Conservation (phyloP, 1,140 invertebrate genomes). For the Zaprionus capensis region DNA sequence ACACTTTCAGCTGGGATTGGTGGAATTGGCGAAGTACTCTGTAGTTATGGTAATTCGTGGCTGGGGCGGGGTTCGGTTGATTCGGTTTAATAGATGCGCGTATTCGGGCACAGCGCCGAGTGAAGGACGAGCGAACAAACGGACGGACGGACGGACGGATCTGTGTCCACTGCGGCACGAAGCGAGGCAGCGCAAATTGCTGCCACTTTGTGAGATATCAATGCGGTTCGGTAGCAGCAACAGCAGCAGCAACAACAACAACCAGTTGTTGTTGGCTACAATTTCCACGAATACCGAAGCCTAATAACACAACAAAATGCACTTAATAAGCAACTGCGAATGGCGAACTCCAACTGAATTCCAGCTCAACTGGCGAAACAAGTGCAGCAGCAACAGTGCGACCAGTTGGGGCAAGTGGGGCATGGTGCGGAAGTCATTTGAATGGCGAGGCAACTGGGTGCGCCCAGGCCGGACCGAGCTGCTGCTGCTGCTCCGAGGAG, state of each 20-base stretch:
- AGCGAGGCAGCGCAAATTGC: constrained; percentile 54
- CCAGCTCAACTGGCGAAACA: constrained; percentile 42
- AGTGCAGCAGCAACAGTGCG: constrained; percentile 25
- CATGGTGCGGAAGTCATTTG: neutral
- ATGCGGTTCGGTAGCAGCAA: constrained; percentile 62
- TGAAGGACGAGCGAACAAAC: neutral
- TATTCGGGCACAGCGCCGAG: constrained; percentile 14
- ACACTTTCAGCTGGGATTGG: constrained; percentile 38
- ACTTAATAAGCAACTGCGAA: constrained; percentile 80
- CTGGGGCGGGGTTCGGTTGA: neutral
- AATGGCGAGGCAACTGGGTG: neutral
- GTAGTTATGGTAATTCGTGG: constrained; percentile 9
- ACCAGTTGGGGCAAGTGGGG: constrained; percentile 17
- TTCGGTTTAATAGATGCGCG: constrained; percentile 31
- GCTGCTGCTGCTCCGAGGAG: constrained; percentile 7
- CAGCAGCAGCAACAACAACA: constrained; percentile 27
- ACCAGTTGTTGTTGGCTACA: constrained; percentile 63
- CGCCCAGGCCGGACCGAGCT: neutral
- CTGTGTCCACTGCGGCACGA: constrained; percentile 55
- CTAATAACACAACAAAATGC: constrained; percentile 77
- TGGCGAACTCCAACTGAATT: constrained; percentile 45
- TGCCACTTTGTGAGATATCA: constrained; percentile 53
- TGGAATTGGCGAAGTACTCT: neutral
- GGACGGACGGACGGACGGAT: neutral
- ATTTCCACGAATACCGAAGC: constrained; percentile 76